These are phyloP conservation scores for Phylloscopus whistleri DNA, from an alignment of 2,113 vertebrate species.

Conservation along the genomic window DNA sequence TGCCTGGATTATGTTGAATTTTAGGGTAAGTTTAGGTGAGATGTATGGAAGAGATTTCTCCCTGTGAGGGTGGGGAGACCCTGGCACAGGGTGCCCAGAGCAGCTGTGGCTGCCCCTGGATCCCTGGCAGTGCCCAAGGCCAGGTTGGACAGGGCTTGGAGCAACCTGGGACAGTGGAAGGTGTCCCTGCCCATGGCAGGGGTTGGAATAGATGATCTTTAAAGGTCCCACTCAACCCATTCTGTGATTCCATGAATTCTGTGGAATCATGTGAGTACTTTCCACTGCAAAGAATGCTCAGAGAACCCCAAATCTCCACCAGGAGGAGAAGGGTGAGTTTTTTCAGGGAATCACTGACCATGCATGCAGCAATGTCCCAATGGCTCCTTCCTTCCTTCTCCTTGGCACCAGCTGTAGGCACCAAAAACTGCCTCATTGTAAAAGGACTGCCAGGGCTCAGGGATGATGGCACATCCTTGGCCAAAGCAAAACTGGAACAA, in stretches of 20 bases:
- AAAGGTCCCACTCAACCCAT: background rate
- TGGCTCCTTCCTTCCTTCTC: background rate
- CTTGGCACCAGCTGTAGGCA: background rate
- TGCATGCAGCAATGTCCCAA: background rate
- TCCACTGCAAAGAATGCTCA: background rate
- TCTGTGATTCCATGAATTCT: background rate
- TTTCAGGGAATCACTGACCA: background rate
- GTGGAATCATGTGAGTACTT: background rate
- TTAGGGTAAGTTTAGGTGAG: background rate
- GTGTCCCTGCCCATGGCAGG: background rate
- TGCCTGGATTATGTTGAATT: background rate
- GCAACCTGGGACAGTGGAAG: fast-evolving
- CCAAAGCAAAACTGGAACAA: background rate
- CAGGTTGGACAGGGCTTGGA: fast-evolving
- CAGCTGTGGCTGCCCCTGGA: background rate
- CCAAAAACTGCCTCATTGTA: background rate
- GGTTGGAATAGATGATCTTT: too few species aligned
- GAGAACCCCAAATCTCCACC: background rate
- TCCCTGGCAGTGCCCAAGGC: background rate
- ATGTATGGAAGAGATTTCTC: background rate
- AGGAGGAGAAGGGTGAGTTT: background rate
- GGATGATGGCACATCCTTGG: background rate
- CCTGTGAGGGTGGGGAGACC: background rate
- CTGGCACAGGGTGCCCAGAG: background rate
- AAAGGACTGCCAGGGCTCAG: background rate